A percentile compares a stretch with the other conserved stretches of the same genome.
These are phyloP conservation scores for Bucorvus abyssinicus DNA, from an alignment of 2,797 vertebrate species.

Conservation along the genomic window DNA sequence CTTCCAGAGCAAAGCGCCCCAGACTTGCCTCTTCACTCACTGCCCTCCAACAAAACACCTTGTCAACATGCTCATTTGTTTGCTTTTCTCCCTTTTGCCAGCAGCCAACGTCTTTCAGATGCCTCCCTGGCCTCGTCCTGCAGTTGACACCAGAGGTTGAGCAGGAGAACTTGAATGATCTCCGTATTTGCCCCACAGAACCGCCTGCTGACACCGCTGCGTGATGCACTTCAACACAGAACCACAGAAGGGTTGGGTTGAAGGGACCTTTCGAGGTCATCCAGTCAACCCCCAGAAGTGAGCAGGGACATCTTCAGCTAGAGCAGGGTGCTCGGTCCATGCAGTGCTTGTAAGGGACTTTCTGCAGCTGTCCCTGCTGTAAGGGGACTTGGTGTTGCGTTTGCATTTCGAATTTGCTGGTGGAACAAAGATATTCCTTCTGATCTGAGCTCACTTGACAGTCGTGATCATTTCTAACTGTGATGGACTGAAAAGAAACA, in stretches of 20 bases:
- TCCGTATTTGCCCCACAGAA: fast-evolving
- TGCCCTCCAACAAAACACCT: neutral
- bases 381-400: no score
- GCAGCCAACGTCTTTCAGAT: neutral
- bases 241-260: neutral
- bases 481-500: no score
- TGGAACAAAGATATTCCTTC: no score
- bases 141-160: neutral
- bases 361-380: no score
- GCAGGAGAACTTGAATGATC: neutral
- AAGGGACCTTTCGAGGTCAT: neutral
- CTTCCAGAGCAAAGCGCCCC: neutral
- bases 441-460: slow-evolving; percentile 34
- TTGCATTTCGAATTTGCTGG: no score
- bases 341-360: neutral
- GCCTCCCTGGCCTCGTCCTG: neutral
- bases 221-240: fast-evolving
- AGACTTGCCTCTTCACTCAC: neutral
- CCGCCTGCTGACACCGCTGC: fast-evolving
- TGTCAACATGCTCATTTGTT: neutral
- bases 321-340: neutral
- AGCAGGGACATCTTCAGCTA: neutral
- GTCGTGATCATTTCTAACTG: slow-evolving; percentile 31
- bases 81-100: neutral
- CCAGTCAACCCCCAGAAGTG: neutral